Conservation (phyloP, 2,113 vertebrate species). For the Agapornis roseicollis region DNA sequence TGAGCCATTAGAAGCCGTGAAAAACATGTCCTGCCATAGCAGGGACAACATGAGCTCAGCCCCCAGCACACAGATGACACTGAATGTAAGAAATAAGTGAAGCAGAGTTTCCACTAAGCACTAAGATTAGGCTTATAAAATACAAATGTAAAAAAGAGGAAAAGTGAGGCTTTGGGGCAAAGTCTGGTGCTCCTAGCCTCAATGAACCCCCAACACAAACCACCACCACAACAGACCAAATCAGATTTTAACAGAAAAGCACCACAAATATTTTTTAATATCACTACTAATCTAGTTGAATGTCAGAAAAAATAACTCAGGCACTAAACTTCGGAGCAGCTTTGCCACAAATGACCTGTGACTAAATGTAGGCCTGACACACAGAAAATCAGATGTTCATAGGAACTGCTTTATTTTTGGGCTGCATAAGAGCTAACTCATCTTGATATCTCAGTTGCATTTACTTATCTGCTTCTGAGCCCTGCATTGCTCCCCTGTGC, state of each 20-base stretch:
- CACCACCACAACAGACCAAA: background rate
- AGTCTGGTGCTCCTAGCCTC: background rate
- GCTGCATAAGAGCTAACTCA: background rate
- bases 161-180: background rate
- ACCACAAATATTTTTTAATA: background rate
- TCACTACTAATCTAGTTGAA: background rate
- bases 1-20: background rate
- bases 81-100: background rate
- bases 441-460: background rate
- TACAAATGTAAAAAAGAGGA: background rate
- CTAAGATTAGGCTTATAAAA: background rate
- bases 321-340: background rate
- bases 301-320: background rate
- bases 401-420: background rate
- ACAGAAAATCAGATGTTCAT: background rate
- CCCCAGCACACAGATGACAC: background rate
- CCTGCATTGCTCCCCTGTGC: fast-evolving
- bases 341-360: background rate
- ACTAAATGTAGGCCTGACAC: background rate
- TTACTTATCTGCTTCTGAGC: background rate
- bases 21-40: background rate
- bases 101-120: background rate
- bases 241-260: background rate
- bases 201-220: background rate
- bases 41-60: background rate